Evolutionary conservation across 2,113 vertebrate genomes (phyloP), one percentile per base, ranked within the genome.

Genomic region (Varanus komodoensis): DNA sequence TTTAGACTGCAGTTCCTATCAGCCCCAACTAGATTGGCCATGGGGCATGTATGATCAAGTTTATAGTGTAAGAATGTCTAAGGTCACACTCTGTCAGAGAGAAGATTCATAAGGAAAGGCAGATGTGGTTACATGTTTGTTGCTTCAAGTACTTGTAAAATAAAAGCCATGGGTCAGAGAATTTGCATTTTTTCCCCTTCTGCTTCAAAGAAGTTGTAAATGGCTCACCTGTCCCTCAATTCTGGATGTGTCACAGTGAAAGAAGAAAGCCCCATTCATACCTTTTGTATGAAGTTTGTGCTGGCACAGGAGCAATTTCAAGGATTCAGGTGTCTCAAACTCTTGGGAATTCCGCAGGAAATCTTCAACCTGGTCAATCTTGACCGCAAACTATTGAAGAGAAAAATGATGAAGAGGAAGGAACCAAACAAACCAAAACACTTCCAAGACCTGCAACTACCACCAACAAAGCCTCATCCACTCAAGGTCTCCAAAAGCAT

Each of bases 351-450:
- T 95, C 89, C 95, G 95, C 93, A 98, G 96, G 29, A 98, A 97
- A 68, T 97, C 97, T 96, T 99, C 98, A 38, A 97, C 96, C 95
- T 97, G 96, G 88, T 98, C 97, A 67, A 99, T 98, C 94, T 98
- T 97, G 85, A 96, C 93, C 87, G 98, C 96, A 97, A 99, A 99
- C 99, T 99, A 92, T 64, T 95, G 93, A 29, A 95, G 74, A 68
- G 82, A 81, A 95, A 15, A 94, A 68, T 78, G 2, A 7, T 0
- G 1, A 54, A 74, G 61, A 64, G 61, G 14, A 61, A 61, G 57
- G 11, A 11, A 64, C 3, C 54, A 50, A 48, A 12, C 34, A 0
- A 8, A n/a, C 52, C 73, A 73, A 29, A 5, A n/a, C 1, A 73
- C 48, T 71, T 69, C 83, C 69, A 85, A 85, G 15, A 2, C 9